Evolutionary conservation across 2,113 vertebrate genomes (phyloP).

Genomic region (Brachirus orientalis): DNA sequence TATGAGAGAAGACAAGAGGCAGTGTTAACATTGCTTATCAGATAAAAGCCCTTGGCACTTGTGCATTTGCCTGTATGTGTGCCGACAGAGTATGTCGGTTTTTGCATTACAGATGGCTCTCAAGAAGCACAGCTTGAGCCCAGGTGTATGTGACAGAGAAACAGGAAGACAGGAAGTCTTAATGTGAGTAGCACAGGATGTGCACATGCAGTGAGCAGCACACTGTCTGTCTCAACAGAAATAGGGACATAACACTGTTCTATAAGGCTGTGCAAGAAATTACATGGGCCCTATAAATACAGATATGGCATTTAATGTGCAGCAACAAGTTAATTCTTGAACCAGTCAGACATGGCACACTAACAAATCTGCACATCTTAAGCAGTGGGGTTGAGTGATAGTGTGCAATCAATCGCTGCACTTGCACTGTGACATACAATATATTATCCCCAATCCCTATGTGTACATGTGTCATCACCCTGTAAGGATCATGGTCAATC

Average conservation of each 20-base stretch:
- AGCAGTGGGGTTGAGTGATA: no score
- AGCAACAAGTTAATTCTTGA: no score
- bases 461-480: not conserved
- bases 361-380: no score
- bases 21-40: not conserved
- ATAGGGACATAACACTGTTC: slow-evolving; percentile 18
- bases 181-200: slow-evolving; percentile 71
- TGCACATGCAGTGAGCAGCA: slow-evolving; percentile 41
- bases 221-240: slow-evolving; percentile 32
- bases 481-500: not conserved
- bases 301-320: not conserved
- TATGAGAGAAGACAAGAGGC: not conserved
- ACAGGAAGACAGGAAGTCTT: slow-evolving; percentile 74
- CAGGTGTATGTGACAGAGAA: slow-evolving; percentile 71
- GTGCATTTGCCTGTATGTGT: not conserved
- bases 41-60: not conserved
- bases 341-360: not conserved
- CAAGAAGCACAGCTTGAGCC: slow-evolving; percentile 47
- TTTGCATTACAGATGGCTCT: slow-evolving; percentile 64
- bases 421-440: no score
- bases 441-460: no score
- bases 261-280: slow-evolving; percentile 14
- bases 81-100: not conserved
- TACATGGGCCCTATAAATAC: not conserved
- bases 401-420: no score